Percentiles rank a stretch among this genome's conserved stretches.
phyloP scores from a whole-genome alignment of 2,797 vertebrate species.

The Loriculus beryllinus region DNA sequence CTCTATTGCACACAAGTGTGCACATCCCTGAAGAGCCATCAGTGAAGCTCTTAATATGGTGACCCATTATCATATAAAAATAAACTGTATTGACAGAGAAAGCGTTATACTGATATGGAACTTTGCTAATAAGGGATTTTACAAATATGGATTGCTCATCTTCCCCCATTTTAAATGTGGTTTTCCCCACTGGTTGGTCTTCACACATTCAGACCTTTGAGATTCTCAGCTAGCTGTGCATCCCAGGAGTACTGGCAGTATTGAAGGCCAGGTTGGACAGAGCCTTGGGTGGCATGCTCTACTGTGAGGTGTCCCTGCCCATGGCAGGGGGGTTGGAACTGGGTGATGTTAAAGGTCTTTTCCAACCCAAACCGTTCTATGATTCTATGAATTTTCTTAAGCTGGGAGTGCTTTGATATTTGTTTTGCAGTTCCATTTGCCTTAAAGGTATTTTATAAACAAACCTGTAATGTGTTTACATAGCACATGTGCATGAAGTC shows the following conservation, averaged over 20 bases:
- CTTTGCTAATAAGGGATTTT: background rate
- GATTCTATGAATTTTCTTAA: background rate
- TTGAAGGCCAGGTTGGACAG: background rate
- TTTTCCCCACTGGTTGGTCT: background rate
- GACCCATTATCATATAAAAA: background rate
- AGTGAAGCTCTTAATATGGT: background rate
- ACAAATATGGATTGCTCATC: background rate
- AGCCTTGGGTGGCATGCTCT: background rate
- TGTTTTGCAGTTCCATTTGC: background rate
- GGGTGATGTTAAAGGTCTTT: background rate
- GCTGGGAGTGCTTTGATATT: background rate
- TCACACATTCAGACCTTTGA: background rate
- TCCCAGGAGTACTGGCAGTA: background rate
- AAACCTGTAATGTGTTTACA: background rate
- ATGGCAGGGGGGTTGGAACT: background rate
- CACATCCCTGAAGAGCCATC: background rate
- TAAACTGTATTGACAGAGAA: background rate
- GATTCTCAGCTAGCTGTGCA: background rate
- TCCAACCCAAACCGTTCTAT: background rate
- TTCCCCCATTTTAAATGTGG: rapidly evolving
- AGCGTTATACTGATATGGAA: rapidly evolving
- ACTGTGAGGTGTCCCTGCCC: background rate
- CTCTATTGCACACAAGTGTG: background rate
- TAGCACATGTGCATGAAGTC: background rate
- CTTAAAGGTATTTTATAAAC: background rate